A percentile compares a stretch with the other conserved stretches of the same genome.
phyloP scores from a whole-genome alignment of 2,888 invertebrate genomes.

The Invenusta paracnida region DNA sequence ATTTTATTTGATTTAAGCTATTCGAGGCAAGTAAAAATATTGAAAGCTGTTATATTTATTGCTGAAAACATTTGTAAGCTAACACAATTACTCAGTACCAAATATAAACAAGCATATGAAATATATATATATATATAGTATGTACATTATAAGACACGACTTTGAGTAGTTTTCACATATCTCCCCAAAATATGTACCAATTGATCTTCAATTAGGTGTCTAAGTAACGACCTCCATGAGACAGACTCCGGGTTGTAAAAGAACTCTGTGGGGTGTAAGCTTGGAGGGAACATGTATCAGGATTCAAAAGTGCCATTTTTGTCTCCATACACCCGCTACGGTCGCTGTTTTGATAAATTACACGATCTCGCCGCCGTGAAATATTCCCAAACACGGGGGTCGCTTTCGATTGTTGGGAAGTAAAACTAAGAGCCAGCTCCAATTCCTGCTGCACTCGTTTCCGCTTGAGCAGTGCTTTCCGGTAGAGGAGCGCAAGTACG shows the following conservation, averaged over 20 bases:
- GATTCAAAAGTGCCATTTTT: neutral
- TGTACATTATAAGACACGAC: too few species aligned
- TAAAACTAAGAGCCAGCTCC: neutral
- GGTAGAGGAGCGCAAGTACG: neutral
- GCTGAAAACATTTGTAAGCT: too few species aligned
- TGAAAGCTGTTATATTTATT: too few species aligned
- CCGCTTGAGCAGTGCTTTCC: neutral
- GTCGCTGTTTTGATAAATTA: neutral
- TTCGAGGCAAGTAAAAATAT: too few species aligned
- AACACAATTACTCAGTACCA: too few species aligned
- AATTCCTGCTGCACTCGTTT: neutral
- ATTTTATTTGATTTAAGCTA: too few species aligned
- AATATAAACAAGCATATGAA: too few species aligned
- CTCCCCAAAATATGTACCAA: too few species aligned
- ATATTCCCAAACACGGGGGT: neutral
- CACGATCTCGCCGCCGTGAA: neutral
- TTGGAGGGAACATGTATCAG: neutral
- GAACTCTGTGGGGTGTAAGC: neutral
- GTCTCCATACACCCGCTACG: neutral
- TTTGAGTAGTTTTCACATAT: too few species aligned
- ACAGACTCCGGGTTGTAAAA: neutral
- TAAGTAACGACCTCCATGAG: too few species aligned
- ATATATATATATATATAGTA: too few species aligned
- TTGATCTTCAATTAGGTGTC: too few species aligned
- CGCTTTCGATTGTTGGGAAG: neutral